These are phyloP conservation scores for Synergus gifuensis DNA, from an alignment of 2,888 invertebrate genomes.

Conservation along the genomic window DNA sequence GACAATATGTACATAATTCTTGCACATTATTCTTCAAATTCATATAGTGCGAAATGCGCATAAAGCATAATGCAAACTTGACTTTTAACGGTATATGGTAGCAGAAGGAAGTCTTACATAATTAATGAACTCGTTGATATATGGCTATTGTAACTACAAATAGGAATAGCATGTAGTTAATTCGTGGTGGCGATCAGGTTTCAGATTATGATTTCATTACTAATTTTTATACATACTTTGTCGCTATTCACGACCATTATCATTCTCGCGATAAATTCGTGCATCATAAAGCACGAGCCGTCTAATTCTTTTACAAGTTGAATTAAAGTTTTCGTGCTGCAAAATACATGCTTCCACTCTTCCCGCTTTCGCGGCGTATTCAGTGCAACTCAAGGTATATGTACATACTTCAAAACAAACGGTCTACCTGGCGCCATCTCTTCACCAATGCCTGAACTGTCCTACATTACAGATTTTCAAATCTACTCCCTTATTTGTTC, in stretches of 20 bases:
- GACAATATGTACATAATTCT: too few species aligned
- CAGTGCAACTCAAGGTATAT: neutral
- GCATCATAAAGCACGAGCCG: neutral
- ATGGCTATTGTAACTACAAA: conserved; percentile 66
- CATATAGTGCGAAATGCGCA: neutral
- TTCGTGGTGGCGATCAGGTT: conserved; percentile 65
- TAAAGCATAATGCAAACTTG: conserved; percentile 9
- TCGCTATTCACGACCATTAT: conserved; percentile 53
- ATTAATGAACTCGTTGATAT: conserved; percentile 70
- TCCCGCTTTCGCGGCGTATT: conserved; percentile 19
- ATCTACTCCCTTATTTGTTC: neutral
- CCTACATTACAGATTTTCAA: neutral
- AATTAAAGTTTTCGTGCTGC: conserved; percentile 29
- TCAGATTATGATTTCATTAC: conserved; percentile 70
- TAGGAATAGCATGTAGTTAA: conserved; percentile 70
- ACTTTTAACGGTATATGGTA: conserved; percentile 19
- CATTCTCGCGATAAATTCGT: conserved; percentile 38
- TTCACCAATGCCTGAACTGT: conserved; percentile 53
- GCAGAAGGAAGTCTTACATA: conserved; percentile 58
- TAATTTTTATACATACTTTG: conserved; percentile 63
- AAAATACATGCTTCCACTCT: conserved; percentile 5
- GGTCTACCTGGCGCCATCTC: conserved; percentile 71
- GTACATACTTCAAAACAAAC: neutral
- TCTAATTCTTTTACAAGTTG: neutral
- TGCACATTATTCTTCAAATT: neutral